Evolutionary conservation across 2,888 invertebrate species (phyloP).

Genomic region (Microctonus hyperodae): DNA sequence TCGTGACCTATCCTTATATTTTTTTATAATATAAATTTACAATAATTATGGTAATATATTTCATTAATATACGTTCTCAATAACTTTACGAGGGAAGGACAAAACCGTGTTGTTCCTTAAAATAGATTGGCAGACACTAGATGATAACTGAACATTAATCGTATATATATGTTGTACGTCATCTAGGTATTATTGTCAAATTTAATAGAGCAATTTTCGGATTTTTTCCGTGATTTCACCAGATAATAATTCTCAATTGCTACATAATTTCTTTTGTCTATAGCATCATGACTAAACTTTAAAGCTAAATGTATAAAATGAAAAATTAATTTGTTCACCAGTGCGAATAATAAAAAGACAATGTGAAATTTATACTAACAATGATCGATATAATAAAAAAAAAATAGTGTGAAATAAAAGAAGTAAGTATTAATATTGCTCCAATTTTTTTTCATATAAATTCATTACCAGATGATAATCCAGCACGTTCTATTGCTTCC

Average conservation of each 20-base stretch:
- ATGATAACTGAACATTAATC: slow-evolving; percentile 15
- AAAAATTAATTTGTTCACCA: too few species aligned
- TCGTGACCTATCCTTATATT: neutral
- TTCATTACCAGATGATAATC: slow-evolving; percentile 77
- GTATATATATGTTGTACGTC: neutral
- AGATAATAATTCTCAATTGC: neutral
- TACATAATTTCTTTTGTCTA: too few species aligned
- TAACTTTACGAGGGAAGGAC: neutral
- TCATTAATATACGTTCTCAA: neutral
- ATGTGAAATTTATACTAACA: too few species aligned
- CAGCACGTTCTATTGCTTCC: slow-evolving; percentile 75
- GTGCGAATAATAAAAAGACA: too few species aligned
- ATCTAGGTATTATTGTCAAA: neutral
- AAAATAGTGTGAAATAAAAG: too few species aligned
- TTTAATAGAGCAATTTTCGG: neutral
- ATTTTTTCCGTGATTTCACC: too few species aligned
- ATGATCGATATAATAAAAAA: too few species aligned
- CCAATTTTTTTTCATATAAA: slow-evolving; percentile 40
- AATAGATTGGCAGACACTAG: slow-evolving; percentile 22
- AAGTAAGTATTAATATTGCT: too few species aligned
- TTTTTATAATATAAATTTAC: neutral
- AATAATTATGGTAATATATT: neutral
- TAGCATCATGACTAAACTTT: neutral
- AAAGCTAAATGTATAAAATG: slow-evolving; percentile 5
- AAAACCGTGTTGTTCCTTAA: neutral